phyloP scores from a whole-genome alignment of 2,888 invertebrate species.

The Lamellibrachia satsuma region DNA sequence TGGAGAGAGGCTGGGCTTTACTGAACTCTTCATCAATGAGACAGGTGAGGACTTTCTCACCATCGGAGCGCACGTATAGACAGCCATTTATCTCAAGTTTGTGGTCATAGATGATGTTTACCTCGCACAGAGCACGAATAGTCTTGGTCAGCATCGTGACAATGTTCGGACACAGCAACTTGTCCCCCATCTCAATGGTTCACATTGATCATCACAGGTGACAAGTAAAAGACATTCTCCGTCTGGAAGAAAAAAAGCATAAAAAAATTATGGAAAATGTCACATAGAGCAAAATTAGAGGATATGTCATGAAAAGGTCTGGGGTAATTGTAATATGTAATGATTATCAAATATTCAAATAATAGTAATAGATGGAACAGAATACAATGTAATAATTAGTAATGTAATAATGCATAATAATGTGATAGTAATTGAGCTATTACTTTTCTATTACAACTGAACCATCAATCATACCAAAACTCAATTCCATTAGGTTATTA shows the following conservation, averaged over 20 bases:
- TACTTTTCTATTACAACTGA: no score
- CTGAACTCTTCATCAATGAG: conserved; percentile 40
- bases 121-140: conserved; percentile 46
- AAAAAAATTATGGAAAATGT: neutral
- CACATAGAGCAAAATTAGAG: neutral
- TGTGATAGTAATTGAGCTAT: no score
- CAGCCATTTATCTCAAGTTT: conserved; percentile 46
- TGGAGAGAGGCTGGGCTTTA: neutral
- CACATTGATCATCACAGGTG: neutral
- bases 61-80: conserved; percentile 44
- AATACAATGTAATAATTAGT: no score
- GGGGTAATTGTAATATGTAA: no score
- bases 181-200: conserved; percentile 10
- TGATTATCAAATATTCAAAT: no score
- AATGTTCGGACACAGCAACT: conserved; percentile 42
- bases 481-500: no score
- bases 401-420: no score
- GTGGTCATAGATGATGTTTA: conserved; percentile 43
- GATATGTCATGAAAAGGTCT: no score
- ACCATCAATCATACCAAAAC: no score
- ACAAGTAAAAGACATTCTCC: neutral
- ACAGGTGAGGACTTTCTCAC: conserved; percentile 44
- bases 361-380: no score
- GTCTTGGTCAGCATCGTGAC: conserved; percentile 43
- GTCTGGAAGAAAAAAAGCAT: neutral